Evolutionary conservation across 2,888 invertebrate genomes (phyloP), one percentile per base, ranked within the genome.

Genomic region (Orthonevra nobilis): DNA sequence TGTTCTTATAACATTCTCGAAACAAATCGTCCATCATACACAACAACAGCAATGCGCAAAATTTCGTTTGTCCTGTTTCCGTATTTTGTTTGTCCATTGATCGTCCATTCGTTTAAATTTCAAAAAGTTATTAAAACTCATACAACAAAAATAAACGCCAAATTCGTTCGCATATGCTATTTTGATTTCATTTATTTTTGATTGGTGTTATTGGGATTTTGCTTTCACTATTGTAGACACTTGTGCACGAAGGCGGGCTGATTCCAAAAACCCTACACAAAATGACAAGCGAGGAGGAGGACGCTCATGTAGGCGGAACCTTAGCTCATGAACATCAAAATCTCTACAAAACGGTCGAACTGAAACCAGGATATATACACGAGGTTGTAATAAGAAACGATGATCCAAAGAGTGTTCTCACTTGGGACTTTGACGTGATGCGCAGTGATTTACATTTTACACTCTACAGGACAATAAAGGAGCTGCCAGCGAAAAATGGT

Each of bases 401-500:
- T 63, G 96, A 97, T 88, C 93, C 94, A 9, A 96, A 96, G 83
- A 94, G 95, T 87, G 97, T 98, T 72, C 91, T 98, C 40, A 97
- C 97, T 17, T 98, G 97, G 97, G 98, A 98, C 90, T 98, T 97
- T 89, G 97, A 98, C 90, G 95, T 97, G 56, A 91, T 97, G 87
- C 93, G 96, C 17, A 95, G 96, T 85, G 96, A 96, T 88, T 93
- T 97, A 83, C 92, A 93, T 79, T 98, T 97, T 90, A 93, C 94
- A 4, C 93, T 97, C 44, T 92, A 89, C 86, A 84, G 87, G 19
- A 85, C 87, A 30, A 86, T 85, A 19, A 85, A 84, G 44, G 85
- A 86, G 30, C 74, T 87, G 77, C 86, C 86, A 10, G 82, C 84
- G 12, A 87, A 87, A 74, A 83, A 84, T 83, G 88, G 89, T 89